Percentiles rank a stretch among this genome's conserved stretches.
phyloP scores from a whole-genome alignment of 2,113 vertebrate species.

The Gnathonemus echidnorhynchus region DNA sequence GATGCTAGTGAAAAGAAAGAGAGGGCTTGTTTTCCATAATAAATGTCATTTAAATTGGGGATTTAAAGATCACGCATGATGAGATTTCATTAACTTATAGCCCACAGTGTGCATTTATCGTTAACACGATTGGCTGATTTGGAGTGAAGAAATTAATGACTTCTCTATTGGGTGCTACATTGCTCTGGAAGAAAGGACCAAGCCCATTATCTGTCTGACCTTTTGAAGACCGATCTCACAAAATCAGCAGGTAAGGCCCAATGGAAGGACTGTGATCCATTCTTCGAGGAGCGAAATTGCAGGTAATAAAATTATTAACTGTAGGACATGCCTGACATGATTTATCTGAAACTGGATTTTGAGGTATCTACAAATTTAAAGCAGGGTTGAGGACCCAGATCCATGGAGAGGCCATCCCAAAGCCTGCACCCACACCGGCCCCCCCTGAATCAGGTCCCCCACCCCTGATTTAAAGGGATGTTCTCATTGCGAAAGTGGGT shows the following conservation, averaged over 20 bases:
- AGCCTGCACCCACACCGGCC: too few species aligned
- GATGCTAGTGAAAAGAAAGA: neutral
- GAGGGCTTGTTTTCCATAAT: neutral
- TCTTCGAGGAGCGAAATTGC: neutral
- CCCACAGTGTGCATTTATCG: neutral
- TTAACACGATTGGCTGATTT: conserved; percentile 8
- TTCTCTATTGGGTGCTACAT: neutral
- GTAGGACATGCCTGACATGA: neutral
- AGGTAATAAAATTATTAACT: neutral
- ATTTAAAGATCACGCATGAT: conserved; percentile 9
- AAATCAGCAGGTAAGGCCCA: neutral
- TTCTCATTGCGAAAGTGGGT: neutral
- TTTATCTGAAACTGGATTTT: neutral
- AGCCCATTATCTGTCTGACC: neutral
- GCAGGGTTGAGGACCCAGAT: too few species aligned
- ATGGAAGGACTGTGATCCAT: neutral
- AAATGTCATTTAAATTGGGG: neutral
- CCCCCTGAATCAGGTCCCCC: too few species aligned
- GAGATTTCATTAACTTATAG: conserved; percentile 13
- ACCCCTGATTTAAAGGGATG: neutral
- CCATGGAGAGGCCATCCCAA: too few species aligned
- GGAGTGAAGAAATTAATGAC: neutral
- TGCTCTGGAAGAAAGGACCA: neutral
- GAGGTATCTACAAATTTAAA: neutral
- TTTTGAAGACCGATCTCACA: neutral